These are phyloP conservation scores for Drosophila kepulauana DNA, from an alignment of 1,140 invertebrate species.

Conservation along the genomic window DNA sequence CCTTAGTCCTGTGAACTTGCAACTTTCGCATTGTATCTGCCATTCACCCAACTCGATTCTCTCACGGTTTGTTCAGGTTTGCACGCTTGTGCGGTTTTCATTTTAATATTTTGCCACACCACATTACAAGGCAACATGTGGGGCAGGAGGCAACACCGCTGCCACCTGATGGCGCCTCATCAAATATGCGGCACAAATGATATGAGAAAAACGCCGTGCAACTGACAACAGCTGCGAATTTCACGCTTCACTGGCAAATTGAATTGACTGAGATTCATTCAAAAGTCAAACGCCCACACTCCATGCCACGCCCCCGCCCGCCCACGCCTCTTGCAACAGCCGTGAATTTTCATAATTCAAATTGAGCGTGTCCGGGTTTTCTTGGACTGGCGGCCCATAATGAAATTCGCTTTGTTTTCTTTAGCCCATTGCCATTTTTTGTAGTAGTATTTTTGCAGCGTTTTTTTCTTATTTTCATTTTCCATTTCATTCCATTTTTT, in stretches of 20 bases:
- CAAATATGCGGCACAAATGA: constrained; percentile 51
- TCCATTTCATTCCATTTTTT: constrained; percentile 11
- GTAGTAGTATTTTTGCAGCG: constrained; percentile 18
- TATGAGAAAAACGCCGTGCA: constrained; percentile 49
- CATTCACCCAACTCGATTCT: constrained; percentile 36
- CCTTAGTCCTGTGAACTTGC: constrained; percentile 34
- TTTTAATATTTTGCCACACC: constrained; percentile 49
- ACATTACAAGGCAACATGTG: constrained; percentile 38
- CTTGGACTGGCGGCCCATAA: constrained; percentile 45
- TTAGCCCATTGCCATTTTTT: constrained; percentile 47
- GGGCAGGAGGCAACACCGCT: not conserved
- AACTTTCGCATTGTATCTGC: constrained; percentile 23
- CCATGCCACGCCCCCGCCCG: not conserved
- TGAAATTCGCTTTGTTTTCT: constrained; percentile 82
- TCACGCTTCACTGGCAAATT: constrained; percentile 73
- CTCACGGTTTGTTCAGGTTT: constrained; percentile 18
- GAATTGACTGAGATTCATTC: constrained; percentile 81
- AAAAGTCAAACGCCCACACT: constrained; percentile 69
- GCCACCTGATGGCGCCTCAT: constrained; percentile 48
- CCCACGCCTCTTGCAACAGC: constrained; percentile 27
- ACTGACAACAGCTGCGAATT: constrained; percentile 72
- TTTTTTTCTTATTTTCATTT: constrained; percentile 12
- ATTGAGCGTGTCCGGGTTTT: constrained; percentile 70
- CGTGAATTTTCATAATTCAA: constrained; percentile 82
- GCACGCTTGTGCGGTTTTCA: constrained; percentile 46